Conservation (phyloP, 2,888 invertebrate species). For the Chaetoderma sp. region DNA sequence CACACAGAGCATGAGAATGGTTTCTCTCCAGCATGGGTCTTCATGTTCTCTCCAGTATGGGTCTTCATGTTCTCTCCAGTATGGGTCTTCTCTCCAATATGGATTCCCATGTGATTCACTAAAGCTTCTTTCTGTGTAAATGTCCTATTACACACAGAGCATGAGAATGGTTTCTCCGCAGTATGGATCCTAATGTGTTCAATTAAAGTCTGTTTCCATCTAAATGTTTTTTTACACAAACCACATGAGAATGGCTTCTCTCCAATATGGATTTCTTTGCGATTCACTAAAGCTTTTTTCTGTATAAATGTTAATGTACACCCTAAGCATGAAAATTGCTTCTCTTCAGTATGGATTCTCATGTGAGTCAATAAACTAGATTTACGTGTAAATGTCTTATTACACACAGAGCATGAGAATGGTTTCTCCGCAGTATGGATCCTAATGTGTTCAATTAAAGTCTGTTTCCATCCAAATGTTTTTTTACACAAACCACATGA, state of each 20-base stretch:
- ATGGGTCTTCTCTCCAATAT: conserved; percentile 37
- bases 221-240: not conserved
- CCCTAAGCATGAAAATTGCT: conserved; percentile 30
- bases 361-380: conserved; percentile 34
- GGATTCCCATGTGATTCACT: conserved; percentile 36
- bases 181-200: conserved; percentile 14
- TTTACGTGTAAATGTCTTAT: conserved; percentile 34
- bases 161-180: conserved; percentile 22
- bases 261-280: not conserved
- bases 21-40: too few species aligned
- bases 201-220: not conserved
- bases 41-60: too few species aligned
- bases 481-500: conserved; percentile 34
- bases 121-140: conserved; percentile 39
- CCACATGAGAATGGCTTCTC: conserved; percentile 6
- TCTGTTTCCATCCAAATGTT: not conserved
- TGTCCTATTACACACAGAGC: conserved; percentile 32
- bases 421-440: conserved; percentile 37
- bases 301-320: conserved; percentile 29
- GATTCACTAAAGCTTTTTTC: not conserved
- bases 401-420: conserved; percentile 38
- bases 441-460: conserved; percentile 27
- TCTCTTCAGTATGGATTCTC: conserved; percentile 24
- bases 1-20: too few species aligned
- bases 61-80: too few species aligned